These are phyloP conservation scores for Beroe forskalii DNA, from an alignment of 37 sponge, comb jelly and placozoan genomes.

Conservation along the genomic window DNA sequence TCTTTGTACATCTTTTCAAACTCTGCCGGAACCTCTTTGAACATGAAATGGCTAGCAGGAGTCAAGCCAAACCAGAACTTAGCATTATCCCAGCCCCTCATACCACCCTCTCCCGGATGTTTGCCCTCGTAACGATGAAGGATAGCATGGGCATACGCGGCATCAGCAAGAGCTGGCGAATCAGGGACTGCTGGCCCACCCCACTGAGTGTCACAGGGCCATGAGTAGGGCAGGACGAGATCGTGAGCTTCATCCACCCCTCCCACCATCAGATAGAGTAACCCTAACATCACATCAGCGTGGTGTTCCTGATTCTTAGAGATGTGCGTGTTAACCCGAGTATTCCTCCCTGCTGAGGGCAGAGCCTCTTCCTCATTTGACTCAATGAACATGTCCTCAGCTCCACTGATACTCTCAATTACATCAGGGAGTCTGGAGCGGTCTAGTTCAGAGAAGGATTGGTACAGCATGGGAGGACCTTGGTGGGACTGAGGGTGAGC, in stretches of 20 bases:
- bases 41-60: neutral
- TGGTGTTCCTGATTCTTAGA: conserved; percentile 51
- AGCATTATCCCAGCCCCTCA: conserved; percentile 55
- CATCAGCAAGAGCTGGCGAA: conserved; percentile 5
- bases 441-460: conserved; percentile 10
- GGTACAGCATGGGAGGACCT: conserved; percentile 38
- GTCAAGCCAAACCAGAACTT: conserved; percentile 8
- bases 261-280: conserved; percentile 30
- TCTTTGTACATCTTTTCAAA: neutral
- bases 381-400: conserved; percentile 28
- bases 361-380: too few species aligned
- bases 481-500: conserved; percentile 4
- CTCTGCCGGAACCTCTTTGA: neutral
- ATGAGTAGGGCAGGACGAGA: conserved; percentile 45
- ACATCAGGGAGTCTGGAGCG: conserved; percentile 48
- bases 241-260: conserved; percentile 62
- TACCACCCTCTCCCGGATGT: conserved; percentile 31
- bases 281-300: conserved; percentile 61
- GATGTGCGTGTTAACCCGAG: conserved; percentile 6
- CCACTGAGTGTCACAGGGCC: conserved; percentile 24
- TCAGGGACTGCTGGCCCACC: conserved; percentile 49
- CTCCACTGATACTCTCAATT: conserved; percentile 13
- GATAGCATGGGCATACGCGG: conserved; percentile 14
- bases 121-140: conserved; percentile 12
- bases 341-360: neutral